Evolutionary conservation across 2,113 vertebrate species (phyloP).

Genomic region (Psittacus erithacus): DNA sequence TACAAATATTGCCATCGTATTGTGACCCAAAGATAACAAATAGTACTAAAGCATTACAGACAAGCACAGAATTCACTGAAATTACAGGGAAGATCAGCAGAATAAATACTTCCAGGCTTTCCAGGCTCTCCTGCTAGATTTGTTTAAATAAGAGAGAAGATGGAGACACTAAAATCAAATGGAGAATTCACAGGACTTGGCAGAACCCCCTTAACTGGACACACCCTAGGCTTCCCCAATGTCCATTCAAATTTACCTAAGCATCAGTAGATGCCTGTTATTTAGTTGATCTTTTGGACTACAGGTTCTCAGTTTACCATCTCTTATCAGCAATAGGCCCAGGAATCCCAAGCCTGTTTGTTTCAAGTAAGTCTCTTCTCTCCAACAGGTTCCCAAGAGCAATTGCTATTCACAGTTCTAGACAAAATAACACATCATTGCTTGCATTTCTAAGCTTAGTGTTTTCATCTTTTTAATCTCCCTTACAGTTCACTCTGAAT

Average conservation of each 20-base stretch:
- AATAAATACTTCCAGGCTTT: constrained; percentile 23
- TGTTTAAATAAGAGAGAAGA: constrained; percentile 29
- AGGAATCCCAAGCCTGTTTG: constrained; percentile 11
- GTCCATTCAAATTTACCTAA: not conserved
- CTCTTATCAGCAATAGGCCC: not conserved
- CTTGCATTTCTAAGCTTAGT: not conserved
- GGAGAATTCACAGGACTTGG: not conserved
- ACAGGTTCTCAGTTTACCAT: not conserved
- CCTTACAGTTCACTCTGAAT: not conserved
- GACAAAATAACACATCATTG: not conserved
- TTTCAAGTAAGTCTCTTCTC: not conserved
- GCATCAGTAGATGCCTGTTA: not conserved
- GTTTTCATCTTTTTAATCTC: not conserved
- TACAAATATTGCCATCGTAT: not conserved
- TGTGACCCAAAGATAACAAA: not conserved
- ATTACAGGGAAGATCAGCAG: not conserved
- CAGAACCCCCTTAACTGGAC: not conserved
- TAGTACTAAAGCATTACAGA: not conserved
- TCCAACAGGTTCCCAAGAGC: not conserved
- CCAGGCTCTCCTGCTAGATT: not conserved
- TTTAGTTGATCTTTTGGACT: constrained; percentile 28
- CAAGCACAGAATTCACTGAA: not conserved
- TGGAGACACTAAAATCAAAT: not conserved
- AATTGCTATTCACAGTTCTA: not conserved
- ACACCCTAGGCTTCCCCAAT: not conserved